These are phyloP conservation scores for Ceuthmochares aereus DNA, from an alignment of 2,113 vertebrate genomes.

Conservation along the genomic window DNA sequence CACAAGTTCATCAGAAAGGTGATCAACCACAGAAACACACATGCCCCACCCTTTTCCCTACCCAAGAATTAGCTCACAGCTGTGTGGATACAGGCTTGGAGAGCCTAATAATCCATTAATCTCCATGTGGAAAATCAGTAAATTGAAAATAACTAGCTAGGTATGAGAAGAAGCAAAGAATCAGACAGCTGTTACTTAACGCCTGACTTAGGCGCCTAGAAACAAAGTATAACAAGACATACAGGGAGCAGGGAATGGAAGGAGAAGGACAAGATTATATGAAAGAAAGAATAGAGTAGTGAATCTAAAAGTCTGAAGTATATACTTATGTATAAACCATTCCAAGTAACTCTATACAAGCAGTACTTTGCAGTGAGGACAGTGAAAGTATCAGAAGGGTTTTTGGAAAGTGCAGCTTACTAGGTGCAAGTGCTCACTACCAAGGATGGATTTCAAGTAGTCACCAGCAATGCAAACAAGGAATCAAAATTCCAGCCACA, in stretches of 20 bases:
- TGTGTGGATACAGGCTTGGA: conserved; percentile 50
- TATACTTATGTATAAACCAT: background rate
- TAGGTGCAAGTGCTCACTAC: background rate
- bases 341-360: background rate
- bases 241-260: background rate
- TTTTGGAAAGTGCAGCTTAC: background rate
- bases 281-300: background rate
- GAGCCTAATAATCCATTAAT: conserved; percentile 70
- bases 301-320: background rate
- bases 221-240: conserved; percentile 40
- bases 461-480: background rate
- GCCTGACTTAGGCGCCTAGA: conserved; percentile 47
- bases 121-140: conserved; percentile 70
- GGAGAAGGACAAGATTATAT: background rate
- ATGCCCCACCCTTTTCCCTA: background rate
- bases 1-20: conserved; percentile 37
- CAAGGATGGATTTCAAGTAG: background rate
- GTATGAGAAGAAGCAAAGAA: conserved; percentile 51
- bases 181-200: conserved; percentile 54
- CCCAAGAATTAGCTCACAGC: conserved; percentile 37
- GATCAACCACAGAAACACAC: background rate
- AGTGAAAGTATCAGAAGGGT: background rate
- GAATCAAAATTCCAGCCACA: background rate
- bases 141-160: conserved; percentile 75
- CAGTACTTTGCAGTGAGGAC: background rate